Conservation (phyloP, 92 coral and sea anemone genomes). For the Chrysogorgia sp. region DNA sequence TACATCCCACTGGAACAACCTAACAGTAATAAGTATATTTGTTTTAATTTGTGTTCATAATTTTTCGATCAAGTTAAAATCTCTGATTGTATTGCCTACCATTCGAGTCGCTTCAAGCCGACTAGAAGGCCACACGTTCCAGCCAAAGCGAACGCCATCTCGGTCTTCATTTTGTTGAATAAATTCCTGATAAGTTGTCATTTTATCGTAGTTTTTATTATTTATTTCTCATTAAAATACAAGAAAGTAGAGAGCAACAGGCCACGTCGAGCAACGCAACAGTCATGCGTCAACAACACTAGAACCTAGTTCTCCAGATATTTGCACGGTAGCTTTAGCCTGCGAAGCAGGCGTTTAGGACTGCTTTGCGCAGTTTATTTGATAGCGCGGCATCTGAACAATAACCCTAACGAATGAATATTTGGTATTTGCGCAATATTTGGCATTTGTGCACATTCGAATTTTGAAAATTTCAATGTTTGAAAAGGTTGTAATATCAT, state of each 20-base stretch:
- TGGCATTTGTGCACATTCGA: no score
- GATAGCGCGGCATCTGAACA: no score
- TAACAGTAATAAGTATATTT: conserved; percentile 15
- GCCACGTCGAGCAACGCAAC: neutral
- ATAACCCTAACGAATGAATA: no score
- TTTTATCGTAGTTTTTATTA: conserved; percentile 44
- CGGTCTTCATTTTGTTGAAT: conserved; percentile 97
- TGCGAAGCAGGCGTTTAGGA: no score
- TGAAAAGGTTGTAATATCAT: no score
- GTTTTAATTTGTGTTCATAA: neutral
- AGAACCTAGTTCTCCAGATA: neutral
- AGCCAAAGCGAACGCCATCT: conserved; percentile 97
- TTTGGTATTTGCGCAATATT: no score
- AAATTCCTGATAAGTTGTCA: conserved; percentile 96
- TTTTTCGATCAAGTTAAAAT: neutral
- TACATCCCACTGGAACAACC: conserved; percentile 99
- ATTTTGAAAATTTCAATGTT: no score
- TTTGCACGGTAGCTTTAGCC: no score
- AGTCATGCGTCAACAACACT: neutral
- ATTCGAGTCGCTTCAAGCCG: conserved; percentile 99
- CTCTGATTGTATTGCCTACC: conserved; percentile 54
- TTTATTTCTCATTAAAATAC: no score
- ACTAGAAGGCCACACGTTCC: conserved; percentile 99
- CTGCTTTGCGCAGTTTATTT: no score
- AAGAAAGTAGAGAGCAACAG: neutral